These are phyloP conservation scores for Tetramorium simillimum DNA, from an alignment of 1,140 invertebrate genomes.

Conservation along the genomic window DNA sequence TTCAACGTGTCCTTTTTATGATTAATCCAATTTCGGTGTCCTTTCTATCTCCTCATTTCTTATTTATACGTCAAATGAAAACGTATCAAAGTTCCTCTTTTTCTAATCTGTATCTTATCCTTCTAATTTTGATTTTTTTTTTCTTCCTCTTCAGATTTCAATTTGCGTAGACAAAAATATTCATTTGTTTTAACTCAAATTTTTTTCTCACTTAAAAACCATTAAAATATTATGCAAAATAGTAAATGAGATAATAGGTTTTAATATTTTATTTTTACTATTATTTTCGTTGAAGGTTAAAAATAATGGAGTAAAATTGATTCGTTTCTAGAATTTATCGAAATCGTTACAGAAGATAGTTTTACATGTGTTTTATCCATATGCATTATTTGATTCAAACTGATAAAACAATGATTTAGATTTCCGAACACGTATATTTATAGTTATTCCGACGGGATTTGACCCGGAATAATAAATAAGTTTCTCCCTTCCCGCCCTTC, in stretches of 20 bases:
- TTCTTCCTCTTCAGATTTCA: background rate
- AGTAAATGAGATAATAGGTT: background rate
- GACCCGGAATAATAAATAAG: slow-evolving; percentile 14
- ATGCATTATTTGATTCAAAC: background rate
- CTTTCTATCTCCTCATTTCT: background rate
- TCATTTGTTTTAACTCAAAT: background rate
- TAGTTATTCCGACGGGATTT: background rate
- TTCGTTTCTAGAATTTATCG: background rate
- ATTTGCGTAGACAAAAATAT: background rate
- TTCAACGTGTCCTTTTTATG: background rate
- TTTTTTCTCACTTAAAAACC: background rate
- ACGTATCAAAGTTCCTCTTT: background rate
- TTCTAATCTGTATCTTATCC: background rate
- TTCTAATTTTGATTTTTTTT: background rate
- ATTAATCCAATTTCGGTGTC: background rate
- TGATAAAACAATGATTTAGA: slow-evolving; percentile 1
- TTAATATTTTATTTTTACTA: background rate
- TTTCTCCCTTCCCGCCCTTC: background rate
- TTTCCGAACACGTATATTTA: background rate
- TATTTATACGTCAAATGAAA: background rate
- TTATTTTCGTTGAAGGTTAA: background rate
- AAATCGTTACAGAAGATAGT: background rate
- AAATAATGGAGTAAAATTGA: background rate
- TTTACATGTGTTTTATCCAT: background rate
- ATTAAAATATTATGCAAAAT: background rate